Base-by-base conservation (phyloP, 2,797 vertebrate species). In the Halcyon smyrnensis region DNA sequence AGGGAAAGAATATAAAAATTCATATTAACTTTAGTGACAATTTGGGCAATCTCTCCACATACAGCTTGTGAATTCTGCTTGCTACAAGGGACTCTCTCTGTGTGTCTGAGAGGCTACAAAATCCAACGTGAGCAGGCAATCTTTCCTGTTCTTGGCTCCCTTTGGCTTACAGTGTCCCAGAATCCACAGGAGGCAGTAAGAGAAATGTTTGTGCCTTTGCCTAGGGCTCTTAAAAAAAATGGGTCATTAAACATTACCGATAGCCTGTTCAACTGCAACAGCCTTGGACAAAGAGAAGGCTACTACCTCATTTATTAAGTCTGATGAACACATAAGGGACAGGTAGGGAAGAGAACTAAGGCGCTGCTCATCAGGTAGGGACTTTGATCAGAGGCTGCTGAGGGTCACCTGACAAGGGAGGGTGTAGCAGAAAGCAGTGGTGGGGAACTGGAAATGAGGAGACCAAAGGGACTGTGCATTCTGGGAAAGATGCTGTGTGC, bases 1-100 rank as follows among this genome's bases (percentile, higher is more conserved):
- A 65, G 94, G 94, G 92, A 97, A 96, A 84, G 84, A 90, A 91
- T 96, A 95, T 97, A 98, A 98, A 98, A 97, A 76, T 85, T 93
- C 93, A 95, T 86, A 87, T 97, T 95, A 95, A 96, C 84, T 94
- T 93, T 71, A 97, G 82, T 92, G 95, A 93, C 95, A 96, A 64
- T 88, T 89, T 93, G 95, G 95, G 74, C 86, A 94, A 70, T 82
- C 84, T 95, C 89, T 93, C 64, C 71, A 41, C 84, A 43, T 37
- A 54, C 16, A 89, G 90, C 78, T 94, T 92, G 87, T 80, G 93
- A 96, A 94, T 92, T 91, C 82, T 93, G 23, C 65, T 93, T 65
- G 75, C 76, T 92, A 75, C 63, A 67, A 70, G 74, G 77, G 74
- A 89, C 80, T 62, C 70, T 45, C 74, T 86, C 77, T 83, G 45